Evolutionary conservation across 2,113 vertebrate species (phyloP), one percentile per base, ranked within the genome.

Genomic region (Tyto alba): DNA sequence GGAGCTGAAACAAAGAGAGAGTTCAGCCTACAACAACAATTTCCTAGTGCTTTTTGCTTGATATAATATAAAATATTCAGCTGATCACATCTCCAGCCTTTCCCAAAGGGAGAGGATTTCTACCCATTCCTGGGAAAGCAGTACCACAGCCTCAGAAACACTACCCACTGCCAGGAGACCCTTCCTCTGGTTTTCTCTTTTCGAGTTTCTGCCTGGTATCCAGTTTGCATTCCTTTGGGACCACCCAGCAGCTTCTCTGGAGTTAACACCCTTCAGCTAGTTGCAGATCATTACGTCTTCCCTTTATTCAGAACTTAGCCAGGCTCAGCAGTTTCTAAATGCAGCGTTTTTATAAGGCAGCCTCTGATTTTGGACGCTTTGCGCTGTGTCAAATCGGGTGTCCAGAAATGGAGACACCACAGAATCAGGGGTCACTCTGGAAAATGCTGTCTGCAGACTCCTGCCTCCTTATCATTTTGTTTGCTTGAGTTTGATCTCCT

Each of bases 321-420:
- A 73, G 66, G 56, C 92, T 94, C 95, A 92, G 92, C 92, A 90
- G 10, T 94, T 96, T 89, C 85, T 66, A 67, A 80, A 88, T 16
- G 41, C 89, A 85, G 74, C 86, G 7, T 90, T 96, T 94, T 80
- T 67, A 77, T 18, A n/a, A 87, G 60, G 91, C 76, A 34, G 85
- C 56, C 56, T 76, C 86, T 73, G 68, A 72, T 84, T 88, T 80
- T 87, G 86, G 89, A 92, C 0, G 57, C 95, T 92, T 76, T 72
- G 38, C 3, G 2, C 86, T 85, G 74, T 94, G 76, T 83, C 92
- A 71, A 75, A 87, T 89, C 4, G 3, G 9, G 34, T 56, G 47
- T 29, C 86, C 89, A 63, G 53, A 47, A 50, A 32, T 11, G 72
- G 77, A 83, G 52, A 53, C 82, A 14, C 34, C 34, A 30, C 56